These are phyloP conservation scores for Carlito syrichta DNA, from an alignment of 2,113 vertebrate species.

Conservation along the genomic window DNA sequence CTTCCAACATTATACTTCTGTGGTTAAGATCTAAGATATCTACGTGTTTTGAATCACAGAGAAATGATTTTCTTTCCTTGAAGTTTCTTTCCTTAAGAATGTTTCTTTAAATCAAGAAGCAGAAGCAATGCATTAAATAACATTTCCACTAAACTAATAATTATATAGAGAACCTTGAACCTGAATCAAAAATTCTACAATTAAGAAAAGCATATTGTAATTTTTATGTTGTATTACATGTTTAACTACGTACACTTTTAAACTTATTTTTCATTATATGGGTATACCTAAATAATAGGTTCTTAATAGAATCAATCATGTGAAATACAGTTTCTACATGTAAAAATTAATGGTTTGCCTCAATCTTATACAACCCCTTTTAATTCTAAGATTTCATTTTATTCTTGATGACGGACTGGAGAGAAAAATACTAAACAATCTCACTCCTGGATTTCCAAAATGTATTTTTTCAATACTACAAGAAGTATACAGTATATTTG, in stretches of 20 bases:
- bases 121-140: neutral
- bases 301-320: neutral
- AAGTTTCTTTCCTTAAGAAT: neutral
- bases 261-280: neutral
- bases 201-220: neutral
- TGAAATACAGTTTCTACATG: neutral
- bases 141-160: neutral
- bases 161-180: neutral
- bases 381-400: neutral
- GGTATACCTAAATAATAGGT: neutral
- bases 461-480: neutral
- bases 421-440: neutral
- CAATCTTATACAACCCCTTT: neutral
- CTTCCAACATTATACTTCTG: neutral
- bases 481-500: neutral
- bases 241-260: neutral
- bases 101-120: neutral
- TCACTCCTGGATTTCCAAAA: neutral
- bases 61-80: neutral
- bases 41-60: neutral
- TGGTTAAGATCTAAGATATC: neutral
- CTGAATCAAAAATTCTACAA: neutral
- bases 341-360: neutral
- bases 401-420: neutral
- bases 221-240: neutral